Base-by-base conservation (phyloP, 2,888 invertebrate species). In the Caprella mutica region DNA sequence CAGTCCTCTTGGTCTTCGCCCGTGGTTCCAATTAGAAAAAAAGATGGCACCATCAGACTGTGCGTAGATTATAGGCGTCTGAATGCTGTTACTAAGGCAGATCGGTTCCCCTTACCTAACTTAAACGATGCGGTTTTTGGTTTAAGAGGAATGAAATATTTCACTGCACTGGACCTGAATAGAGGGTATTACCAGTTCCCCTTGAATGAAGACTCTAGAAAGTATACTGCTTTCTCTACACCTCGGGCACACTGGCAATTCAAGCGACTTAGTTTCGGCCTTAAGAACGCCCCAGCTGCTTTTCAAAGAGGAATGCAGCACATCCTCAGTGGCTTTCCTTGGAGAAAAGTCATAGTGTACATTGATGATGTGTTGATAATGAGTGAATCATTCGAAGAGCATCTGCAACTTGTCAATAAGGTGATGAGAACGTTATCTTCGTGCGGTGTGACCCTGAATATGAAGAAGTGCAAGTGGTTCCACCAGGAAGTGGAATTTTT, bases 91-190 rank as follows among this genome's bases (percentile, higher is more conserved):
- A 50, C 50, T 9, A 29, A 33, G 19, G 8, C n/a, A 12, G 33
- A 43, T 43, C 21, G 26, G 17, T 43, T 43, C 17, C 43, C 43
- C n/a, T 24, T 21, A 12, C 43, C 43, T 2, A 8, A 50, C 33
- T 8, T 30, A 21, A 4, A 17, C 8, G 29, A 50, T 50, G 29
- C 50, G n/a, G 50, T 50, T n/a, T 50, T 50, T 50, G 50, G 50
- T 3, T 33, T 50, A 5, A 29, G 19, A 26, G 50, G 50, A n/a
- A 33, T 50, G 12, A 50, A 50, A 29, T 30, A 48, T 26, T 50
- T 50, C 14, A 50, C 50, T 19, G 33, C 26, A 29, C 29, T 50
- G 29, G 50, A 50, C 21, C 26, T 50, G 3, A 33, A 24, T 9
- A 14, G 43, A 5, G 23, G 43, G 5, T 40, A 19, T 40, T 40